A percentile compares a stretch with the other conserved stretches of the same genome.
Evolutionary conservation across 1,140 invertebrate species (phyloP).

Genomic region (Lepidurus apus): DNA sequence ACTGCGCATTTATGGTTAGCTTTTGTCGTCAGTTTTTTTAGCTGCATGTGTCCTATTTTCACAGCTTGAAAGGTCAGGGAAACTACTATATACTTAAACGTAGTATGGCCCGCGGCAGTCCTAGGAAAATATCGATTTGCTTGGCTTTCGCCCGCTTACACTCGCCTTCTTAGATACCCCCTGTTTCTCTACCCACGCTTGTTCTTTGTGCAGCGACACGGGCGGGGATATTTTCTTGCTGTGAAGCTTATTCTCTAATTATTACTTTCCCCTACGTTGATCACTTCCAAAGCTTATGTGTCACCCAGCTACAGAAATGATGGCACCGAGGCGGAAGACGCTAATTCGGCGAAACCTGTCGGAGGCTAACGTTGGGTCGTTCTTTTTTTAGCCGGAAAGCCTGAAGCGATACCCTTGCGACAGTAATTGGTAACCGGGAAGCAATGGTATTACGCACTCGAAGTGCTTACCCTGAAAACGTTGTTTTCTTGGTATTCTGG

Average conservation of each 20-base stretch:
- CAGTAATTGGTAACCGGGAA: conserved; percentile 10
- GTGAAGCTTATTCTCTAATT: not conserved
- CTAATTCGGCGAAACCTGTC: not conserved
- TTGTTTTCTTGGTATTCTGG: conserved; percentile 16
- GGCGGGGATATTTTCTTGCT: not conserved
- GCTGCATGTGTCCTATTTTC: not conserved
- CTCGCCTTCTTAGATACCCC: too few relatives aligned
- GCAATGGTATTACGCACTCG: not conserved
- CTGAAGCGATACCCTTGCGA: not conserved
- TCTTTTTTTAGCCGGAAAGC: not conserved
- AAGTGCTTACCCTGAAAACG: not conserved
- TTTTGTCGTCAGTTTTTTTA: not conserved
- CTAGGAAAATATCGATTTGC: conserved; percentile 14
- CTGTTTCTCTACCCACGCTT: not conserved
- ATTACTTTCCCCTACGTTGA: not conserved
- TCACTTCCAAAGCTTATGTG: not conserved
- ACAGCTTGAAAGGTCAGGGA: not conserved
- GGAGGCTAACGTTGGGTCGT: not conserved
- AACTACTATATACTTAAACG: not conserved
- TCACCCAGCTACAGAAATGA: not conserved
- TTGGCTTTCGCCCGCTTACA: not conserved
- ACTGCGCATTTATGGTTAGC: too few relatives aligned
- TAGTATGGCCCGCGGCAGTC: not conserved
- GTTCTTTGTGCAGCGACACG: not conserved
- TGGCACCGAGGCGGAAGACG: not conserved